Conservation (phyloP, 1,140 invertebrate genomes). For the Polypedilum pembai region DNA sequence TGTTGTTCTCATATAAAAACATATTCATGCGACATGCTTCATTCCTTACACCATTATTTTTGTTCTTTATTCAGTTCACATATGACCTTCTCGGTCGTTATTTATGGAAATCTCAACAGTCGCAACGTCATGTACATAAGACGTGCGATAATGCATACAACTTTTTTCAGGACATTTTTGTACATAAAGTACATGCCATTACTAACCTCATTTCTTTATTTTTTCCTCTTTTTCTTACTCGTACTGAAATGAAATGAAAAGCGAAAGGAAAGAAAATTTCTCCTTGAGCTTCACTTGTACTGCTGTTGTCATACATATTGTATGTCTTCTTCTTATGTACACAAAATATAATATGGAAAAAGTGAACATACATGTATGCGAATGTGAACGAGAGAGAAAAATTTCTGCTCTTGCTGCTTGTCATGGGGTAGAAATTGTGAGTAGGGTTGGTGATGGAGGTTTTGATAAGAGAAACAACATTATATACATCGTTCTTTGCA, state of each 20-base stretch:
- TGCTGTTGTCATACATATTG: too few relatives aligned
- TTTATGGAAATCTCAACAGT: neutral
- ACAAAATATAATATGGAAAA: too few relatives aligned
- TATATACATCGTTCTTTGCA: slow-evolving; percentile 17
- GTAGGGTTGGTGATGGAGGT: neutral
- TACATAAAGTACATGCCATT: neutral
- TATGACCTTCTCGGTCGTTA: neutral
- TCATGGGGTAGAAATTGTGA: neutral
- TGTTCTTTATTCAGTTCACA: neutral
- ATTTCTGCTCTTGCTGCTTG: neutral
- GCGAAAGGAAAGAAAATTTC: neutral
- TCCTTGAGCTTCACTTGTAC: neutral
- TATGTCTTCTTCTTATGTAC: too few relatives aligned
- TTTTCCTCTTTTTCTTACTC: too few relatives aligned
- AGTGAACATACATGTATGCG: neutral
- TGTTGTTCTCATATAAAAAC: neutral
- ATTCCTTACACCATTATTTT: neutral
- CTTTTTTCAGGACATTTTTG: neutral
- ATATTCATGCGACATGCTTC: too few relatives aligned
- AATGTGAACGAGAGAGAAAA: neutral
- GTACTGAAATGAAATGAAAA: neutral
- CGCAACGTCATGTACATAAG: neutral
- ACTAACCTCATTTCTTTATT: neutral
- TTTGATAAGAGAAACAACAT: neutral
- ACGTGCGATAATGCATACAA: neutral